phyloP scores from a whole-genome alignment of 2,113 vertebrate genomes.

The Pygoscelis adeliae region DNA sequence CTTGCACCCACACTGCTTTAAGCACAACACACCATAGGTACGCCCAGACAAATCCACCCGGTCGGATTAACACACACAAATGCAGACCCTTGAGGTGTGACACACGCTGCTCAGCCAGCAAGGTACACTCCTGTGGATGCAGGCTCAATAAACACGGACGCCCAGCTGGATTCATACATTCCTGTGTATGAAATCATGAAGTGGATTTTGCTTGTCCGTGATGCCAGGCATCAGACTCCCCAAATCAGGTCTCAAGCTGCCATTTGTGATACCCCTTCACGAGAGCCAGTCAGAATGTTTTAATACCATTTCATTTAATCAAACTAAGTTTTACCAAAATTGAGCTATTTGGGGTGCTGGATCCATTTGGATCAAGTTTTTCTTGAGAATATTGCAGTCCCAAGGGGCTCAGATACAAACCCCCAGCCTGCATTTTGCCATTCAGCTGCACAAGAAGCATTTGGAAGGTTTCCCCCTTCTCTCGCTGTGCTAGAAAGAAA shows the following conservation, averaged over 20 bases:
- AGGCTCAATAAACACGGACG: not conserved
- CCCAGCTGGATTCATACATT: not conserved
- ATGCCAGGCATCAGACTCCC: not conserved
- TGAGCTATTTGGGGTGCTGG: not conserved
- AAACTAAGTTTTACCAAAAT: not conserved
- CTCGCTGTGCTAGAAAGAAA: not conserved
- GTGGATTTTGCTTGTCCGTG: not conserved
- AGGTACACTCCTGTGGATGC: not conserved
- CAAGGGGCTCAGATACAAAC: not conserved
- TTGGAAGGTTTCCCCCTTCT: not conserved
- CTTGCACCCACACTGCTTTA: not conserved
- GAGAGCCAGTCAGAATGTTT: not conserved
- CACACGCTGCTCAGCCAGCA: not conserved
- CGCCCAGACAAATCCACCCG: accelerated
- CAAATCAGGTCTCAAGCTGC: not conserved
- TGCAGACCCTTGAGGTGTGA: not conserved
- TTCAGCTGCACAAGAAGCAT: not conserved
- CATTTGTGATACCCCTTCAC: not conserved
- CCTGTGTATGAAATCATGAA: not conserved
- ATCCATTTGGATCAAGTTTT: not conserved
- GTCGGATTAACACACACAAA: not conserved
- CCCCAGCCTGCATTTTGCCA: not conserved
- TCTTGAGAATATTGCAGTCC: not conserved
- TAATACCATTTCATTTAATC: not conserved
- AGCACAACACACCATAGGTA: not conserved